A percentile compares a stretch with the other conserved stretches of the same genome.
phyloP scores from a whole-genome alignment of 2,888 invertebrate species.

The Empis stercorea region DNA sequence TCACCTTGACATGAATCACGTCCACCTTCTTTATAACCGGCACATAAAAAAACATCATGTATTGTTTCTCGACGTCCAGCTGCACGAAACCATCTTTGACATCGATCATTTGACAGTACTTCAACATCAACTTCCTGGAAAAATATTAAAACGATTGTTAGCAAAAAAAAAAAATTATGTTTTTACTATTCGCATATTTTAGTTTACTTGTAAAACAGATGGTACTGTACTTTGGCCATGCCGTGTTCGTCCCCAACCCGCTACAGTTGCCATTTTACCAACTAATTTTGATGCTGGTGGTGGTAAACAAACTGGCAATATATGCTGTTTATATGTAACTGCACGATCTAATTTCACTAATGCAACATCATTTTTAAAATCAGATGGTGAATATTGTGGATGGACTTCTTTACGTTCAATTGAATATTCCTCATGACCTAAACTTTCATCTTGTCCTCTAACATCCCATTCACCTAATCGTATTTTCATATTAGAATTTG shows the following conservation, averaged over 20 bases:
- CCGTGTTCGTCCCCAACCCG: slow-evolving; percentile 83
- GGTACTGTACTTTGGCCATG: slow-evolving; percentile 83
- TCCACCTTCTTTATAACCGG: slow-evolving; percentile 81
- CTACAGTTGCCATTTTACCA: slow-evolving; percentile 82
- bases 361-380: slow-evolving; percentile 84
- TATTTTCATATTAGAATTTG: slow-evolving; percentile 77
- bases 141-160: neutral
- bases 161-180: too few relatives aligned
- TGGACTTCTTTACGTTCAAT: slow-evolving; percentile 86
- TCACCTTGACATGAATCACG: slow-evolving; percentile 63
- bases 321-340: slow-evolving; percentile 82
- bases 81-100: slow-evolving; percentile 85
- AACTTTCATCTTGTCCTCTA: slow-evolving; percentile 65
- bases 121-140: slow-evolving; percentile 65
- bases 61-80: slow-evolving; percentile 85
- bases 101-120: slow-evolving; percentile 78
- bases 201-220: slow-evolving; percentile 54
- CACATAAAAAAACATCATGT: slow-evolving; percentile 84
- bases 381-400: slow-evolving; percentile 78
- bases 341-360: slow-evolving; percentile 65
- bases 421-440: slow-evolving; percentile 75
- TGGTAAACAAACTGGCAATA: slow-evolving; percentile 83
- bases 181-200: neutral
- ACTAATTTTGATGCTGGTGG: slow-evolving; percentile 62
- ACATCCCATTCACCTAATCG: slow-evolving; percentile 90